phyloP scores from a whole-genome alignment of 1,140 invertebrate species.

The Limonius californicus region DNA sequence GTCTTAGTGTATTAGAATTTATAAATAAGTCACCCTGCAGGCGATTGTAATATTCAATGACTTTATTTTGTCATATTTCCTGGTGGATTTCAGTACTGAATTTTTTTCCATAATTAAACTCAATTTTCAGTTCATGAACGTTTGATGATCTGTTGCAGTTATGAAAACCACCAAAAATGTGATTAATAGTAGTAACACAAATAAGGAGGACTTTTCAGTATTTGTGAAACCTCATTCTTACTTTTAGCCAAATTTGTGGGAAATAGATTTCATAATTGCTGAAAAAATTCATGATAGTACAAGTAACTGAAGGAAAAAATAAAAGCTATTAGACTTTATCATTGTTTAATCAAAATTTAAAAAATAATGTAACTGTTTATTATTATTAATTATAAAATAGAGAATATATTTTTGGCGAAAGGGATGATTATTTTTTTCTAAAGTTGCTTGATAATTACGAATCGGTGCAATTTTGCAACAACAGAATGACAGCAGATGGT shows the following conservation, averaged over 20 bases:
- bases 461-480: slow-evolving; percentile 31
- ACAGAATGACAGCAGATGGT: slow-evolving; percentile 18
- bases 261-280: too few species aligned
- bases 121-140: too few species aligned
- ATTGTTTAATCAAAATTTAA: too few species aligned
- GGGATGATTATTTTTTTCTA: too few species aligned
- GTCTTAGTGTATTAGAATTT: too few species aligned
- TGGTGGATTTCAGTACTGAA: too few species aligned
- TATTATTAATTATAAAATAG: background rate
- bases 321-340: too few species aligned
- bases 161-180: background rate
- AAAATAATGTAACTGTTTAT: background rate
- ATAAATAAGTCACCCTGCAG: background rate
- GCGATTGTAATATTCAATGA: background rate
- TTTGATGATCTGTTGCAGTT: background rate
- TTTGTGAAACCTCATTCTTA: background rate
- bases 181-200: background rate
- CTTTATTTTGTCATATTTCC: too few species aligned
- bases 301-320: too few species aligned
- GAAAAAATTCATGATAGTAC: too few species aligned
- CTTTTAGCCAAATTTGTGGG: too few species aligned
- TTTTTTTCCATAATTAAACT: too few species aligned
- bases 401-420: background rate
- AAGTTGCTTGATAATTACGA: background rate
- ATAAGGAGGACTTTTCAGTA: background rate